phyloP scores from a whole-genome alignment of 2,113 vertebrate genomes.

The Centropus unirufus region DNA sequence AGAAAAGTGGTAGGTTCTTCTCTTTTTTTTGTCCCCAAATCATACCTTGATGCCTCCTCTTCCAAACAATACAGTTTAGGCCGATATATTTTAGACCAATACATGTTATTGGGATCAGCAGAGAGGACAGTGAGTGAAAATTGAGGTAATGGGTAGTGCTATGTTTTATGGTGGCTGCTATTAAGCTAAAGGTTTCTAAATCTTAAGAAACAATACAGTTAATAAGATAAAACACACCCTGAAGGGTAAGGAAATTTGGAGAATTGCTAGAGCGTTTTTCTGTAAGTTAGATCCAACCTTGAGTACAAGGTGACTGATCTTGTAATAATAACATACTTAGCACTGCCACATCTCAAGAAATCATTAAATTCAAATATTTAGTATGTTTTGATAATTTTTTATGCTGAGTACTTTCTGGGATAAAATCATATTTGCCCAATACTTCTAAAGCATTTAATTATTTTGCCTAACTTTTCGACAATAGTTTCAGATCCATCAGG shows the following conservation, averaged over 20 bases:
- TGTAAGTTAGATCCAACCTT: background rate
- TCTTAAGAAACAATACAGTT: background rate
- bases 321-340: background rate
- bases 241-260: background rate
- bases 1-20: background rate
- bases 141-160: background rate
- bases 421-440: background rate
- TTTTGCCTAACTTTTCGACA: background rate
- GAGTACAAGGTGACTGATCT: background rate
- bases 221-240: background rate
- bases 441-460: background rate
- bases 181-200: background rate
- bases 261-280: background rate
- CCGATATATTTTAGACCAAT: background rate
- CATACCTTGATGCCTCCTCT: background rate
- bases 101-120: background rate
- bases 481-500: background rate
- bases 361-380: background rate
- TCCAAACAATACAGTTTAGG: background rate
- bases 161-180: background rate
- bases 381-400: background rate
- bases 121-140: background rate
- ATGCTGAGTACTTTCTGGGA: background rate
- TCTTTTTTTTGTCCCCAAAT: conserved; percentile 11
- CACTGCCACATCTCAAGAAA: background rate